These are phyloP conservation scores for Sandelia bainsii DNA, from an alignment of 2,797 vertebrate species.

Conservation along the genomic window DNA sequence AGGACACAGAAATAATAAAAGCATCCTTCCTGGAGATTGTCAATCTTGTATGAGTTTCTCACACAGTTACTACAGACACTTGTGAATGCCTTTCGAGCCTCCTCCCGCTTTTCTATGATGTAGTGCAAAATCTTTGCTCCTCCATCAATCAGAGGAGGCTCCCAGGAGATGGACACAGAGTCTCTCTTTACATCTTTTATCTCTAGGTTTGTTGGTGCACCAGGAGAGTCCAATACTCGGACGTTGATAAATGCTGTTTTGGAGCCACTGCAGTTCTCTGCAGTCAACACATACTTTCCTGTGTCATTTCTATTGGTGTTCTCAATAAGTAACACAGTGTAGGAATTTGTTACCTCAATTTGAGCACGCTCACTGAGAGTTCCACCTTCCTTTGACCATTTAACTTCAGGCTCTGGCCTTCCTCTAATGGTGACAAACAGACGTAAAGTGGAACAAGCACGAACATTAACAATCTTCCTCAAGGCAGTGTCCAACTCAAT, in stretches of 20 bases:
- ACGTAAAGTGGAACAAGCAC: slow-evolving; percentile 91
- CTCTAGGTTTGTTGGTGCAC: slow-evolving; percentile 90
- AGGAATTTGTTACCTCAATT: slow-evolving; percentile 92
- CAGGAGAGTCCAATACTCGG: slow-evolving; percentile 95
- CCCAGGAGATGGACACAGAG: slow-evolving; percentile 93
- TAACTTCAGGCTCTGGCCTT: slow-evolving; percentile 95
- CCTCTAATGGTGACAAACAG: slow-evolving; percentile 94
- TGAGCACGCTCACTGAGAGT: slow-evolving; percentile 90
- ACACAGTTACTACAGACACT: slow-evolving; percentile 93
- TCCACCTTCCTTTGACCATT: slow-evolving; percentile 95
- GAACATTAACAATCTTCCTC: slow-evolving; percentile 93
- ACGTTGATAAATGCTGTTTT: slow-evolving; percentile 97
- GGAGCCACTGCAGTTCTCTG: slow-evolving; percentile 92
- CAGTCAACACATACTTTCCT: slow-evolving; percentile 93
- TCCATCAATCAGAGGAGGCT: slow-evolving; percentile 94
- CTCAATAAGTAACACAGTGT: slow-evolving; percentile 94
- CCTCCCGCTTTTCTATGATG: slow-evolving; percentile 95
- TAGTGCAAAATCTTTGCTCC: slow-evolving; percentile 97
- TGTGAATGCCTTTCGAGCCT: slow-evolving; percentile 93
- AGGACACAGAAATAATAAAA: slow-evolving; percentile 95
- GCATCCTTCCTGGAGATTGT: slow-evolving; percentile 92
- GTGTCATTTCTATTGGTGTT: slow-evolving; percentile 96
- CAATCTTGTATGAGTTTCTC: slow-evolving; percentile 92
- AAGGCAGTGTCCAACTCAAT: slow-evolving; percentile 94
- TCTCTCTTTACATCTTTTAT: slow-evolving; percentile 94